Percentiles rank a stretch among this genome's conserved stretches.
phyloP scores from a whole-genome alignment of 35 echinoderm and acorn worm species.

The Heliocidaris tuberculata region DNA sequence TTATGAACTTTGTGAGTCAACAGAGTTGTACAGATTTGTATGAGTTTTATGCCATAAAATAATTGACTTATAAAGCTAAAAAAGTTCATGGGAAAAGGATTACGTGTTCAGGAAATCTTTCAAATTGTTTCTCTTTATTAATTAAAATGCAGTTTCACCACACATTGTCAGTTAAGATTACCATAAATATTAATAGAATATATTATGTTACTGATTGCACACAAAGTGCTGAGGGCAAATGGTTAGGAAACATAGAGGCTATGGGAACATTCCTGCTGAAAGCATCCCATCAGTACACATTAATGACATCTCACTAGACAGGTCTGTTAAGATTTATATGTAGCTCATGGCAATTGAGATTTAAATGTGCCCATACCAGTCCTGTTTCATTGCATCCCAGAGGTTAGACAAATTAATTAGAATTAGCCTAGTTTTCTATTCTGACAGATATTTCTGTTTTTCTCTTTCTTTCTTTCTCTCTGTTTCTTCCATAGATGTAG shows the following conservation, averaged over 20 bases:
- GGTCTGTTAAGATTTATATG: not conserved
- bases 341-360: not conserved
- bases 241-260: not conserved
- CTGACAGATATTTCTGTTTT: not conserved
- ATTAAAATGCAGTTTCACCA: too few relatives aligned
- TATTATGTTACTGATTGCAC: not conserved
- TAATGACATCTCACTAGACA: not conserved
- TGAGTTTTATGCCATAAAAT: too few relatives aligned
- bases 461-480: not conserved
- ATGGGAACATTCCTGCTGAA: not conserved
- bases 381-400: not conserved
- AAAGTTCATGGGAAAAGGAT: too few relatives aligned
- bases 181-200: too few relatives aligned
- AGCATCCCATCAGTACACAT: not conserved
- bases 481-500: not conserved
- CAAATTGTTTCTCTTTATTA: too few relatives aligned
- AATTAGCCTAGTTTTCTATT: not conserved
- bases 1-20: too few relatives aligned
- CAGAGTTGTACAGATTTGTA: too few relatives aligned
- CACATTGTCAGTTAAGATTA: too few relatives aligned
- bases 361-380: not conserved
- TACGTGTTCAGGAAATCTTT: too few relatives aligned
- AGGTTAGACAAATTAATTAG: not conserved
- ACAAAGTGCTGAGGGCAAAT: not conserved
- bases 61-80: too few relatives aligned